These are phyloP conservation scores for Pristionchus pacificus DNA, from an alignment of 1,140 invertebrate species.

Conservation along the genomic window DNA sequence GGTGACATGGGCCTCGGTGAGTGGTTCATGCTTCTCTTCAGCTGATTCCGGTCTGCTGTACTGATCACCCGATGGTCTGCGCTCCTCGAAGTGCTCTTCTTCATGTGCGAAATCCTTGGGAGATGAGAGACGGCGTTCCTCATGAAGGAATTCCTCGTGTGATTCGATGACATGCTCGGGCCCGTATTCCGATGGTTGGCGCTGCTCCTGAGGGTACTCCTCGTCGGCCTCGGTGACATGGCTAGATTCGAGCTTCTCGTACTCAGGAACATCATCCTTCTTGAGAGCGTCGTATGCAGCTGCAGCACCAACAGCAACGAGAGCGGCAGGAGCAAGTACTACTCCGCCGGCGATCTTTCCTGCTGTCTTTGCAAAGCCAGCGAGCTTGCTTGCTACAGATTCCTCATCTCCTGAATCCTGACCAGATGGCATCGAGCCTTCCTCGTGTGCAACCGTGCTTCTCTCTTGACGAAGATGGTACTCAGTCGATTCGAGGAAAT, in stretches of 20 bases:
- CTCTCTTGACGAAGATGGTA: too few species aligned
- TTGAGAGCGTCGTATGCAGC: conserved; percentile 27
- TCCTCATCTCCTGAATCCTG: conserved; percentile 23
- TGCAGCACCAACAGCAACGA: conserved; percentile 27
- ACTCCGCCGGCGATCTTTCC: conserved; percentile 33
- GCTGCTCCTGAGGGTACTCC: background rate
- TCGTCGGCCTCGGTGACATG: background rate
- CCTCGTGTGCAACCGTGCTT: too few species aligned
- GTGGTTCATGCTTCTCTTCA: background rate
- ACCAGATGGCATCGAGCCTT: too few species aligned
- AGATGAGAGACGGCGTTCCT: conserved; percentile 1
- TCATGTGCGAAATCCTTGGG: background rate
- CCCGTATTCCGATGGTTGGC: conserved; percentile 4
- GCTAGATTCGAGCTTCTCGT: background rate
- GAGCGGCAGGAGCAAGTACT: conserved; percentile 28
- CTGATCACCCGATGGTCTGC: conserved; percentile 9
- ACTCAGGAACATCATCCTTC: background rate
- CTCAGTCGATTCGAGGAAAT: too few species aligned
- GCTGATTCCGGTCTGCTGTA: background rate
- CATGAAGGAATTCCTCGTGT: background rate
- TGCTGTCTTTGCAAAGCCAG: conserved; percentile 26
- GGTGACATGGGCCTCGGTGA: background rate
- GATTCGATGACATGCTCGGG: background rate
- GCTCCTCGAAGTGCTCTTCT: conserved; percentile 7
- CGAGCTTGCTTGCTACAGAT: conserved; percentile 16